Conservation (phyloP, 35 echinoderm and acorn worm species). For the Hemicentrotus pulcherrimus region DNA sequence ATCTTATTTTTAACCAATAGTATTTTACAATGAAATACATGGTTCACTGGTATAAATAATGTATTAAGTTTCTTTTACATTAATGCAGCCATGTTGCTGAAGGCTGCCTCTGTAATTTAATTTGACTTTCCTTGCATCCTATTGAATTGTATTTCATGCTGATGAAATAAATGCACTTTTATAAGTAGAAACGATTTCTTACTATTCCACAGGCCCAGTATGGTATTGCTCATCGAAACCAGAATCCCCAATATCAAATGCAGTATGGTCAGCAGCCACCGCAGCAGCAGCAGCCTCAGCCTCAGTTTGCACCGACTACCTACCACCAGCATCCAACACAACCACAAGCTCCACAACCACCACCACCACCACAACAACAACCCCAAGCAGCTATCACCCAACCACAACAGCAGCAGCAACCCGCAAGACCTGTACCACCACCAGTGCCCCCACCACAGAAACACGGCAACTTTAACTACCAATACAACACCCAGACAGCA, state of each 20-base stretch:
- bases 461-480: conserved; percentile 27
- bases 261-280: conserved; percentile 32
- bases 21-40: too few species aligned
- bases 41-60: too few species aligned
- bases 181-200: not conserved
- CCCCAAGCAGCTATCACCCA: not conserved
- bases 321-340: conserved; percentile 31
- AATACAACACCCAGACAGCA: not conserved
- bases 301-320: not conserved
- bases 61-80: too few species aligned
- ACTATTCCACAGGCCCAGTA: conserved; percentile 16
- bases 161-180: not conserved
- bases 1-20: too few species aligned
- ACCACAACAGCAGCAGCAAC: conserved; percentile 15
- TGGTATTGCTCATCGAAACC: conserved; percentile 20
- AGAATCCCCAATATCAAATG: conserved; percentile 30
- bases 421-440: not conserved
- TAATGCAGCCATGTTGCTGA: too few species aligned
- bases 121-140: too few species aligned
- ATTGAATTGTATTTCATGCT: not conserved
- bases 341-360: conserved; percentile 46
- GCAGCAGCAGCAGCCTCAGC: conserved; percentile 56
- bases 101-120: too few species aligned
- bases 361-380: not conserved
- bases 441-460: conserved; percentile 15